Evolutionary conservation across 2,888 invertebrate species (phyloP).

Genomic region (Pterobdella sp.): DNA sequence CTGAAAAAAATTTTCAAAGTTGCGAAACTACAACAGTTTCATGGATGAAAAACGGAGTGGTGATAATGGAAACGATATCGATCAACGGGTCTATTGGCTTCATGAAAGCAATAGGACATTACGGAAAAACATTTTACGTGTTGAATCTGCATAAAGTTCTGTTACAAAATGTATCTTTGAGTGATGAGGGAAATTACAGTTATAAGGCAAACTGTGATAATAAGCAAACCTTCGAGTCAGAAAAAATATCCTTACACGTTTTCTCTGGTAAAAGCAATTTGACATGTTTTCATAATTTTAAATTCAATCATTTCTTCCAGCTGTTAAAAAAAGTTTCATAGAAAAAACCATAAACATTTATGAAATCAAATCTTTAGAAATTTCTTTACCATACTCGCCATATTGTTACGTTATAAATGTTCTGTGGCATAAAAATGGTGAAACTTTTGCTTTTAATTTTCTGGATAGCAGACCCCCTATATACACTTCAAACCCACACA

Average conservation of each 20-base stretch:
- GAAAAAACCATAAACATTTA: background rate
- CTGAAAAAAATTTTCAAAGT: background rate
- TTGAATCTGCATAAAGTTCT: background rate
- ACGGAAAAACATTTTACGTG: background rate
- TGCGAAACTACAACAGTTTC: background rate
- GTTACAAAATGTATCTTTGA: background rate
- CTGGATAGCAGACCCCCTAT: background rate
- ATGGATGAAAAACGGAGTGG: background rate
- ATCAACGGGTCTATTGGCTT: background rate
- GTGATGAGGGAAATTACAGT: background rate
- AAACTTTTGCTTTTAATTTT: background rate
- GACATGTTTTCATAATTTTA: background rate
- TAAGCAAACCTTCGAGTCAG: background rate
- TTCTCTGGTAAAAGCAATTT: background rate
- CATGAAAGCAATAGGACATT: background rate
- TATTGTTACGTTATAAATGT: background rate
- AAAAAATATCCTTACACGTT: background rate
- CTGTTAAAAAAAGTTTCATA: background rate
- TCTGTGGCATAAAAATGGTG: background rate
- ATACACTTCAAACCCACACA: background rate
- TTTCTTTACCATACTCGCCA: background rate
- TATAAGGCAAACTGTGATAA: background rate
- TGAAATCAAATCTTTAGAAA: background rate
- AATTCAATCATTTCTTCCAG: background rate
- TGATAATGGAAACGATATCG: background rate